Percentiles rank a stretch among this genome's conserved stretches.
phyloP scores from a whole-genome alignment of 2,113 vertebrate genomes.

The Rhagologus leucostigma region DNA sequence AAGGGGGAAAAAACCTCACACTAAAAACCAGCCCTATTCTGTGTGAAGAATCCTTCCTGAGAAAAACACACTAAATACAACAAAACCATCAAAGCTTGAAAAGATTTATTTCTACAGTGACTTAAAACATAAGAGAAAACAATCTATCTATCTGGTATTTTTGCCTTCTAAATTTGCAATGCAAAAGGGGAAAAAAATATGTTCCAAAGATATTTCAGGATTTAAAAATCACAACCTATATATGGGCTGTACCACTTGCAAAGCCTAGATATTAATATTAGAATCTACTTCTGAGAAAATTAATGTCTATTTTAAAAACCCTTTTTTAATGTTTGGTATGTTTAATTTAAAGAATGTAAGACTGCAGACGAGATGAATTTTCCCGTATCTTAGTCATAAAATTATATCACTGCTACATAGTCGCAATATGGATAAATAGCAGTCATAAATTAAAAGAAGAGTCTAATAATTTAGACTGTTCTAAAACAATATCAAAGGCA shows the following conservation, averaged over 20 bases:
- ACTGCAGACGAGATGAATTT: not conserved
- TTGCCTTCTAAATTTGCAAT: not conserved
- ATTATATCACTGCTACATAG: not conserved
- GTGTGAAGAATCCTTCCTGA: not conserved
- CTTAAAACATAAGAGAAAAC: not conserved
- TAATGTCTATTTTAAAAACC: not conserved
- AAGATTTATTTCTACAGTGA: not conserved
- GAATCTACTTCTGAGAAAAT: not conserved
- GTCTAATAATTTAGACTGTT: constrained; percentile 4
- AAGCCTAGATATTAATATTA: constrained; percentile 20
- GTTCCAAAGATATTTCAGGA: not conserved
- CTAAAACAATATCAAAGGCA: constrained; percentile 1
- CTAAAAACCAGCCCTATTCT: not conserved
- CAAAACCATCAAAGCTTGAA: not conserved
- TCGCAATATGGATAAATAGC: constrained; percentile 19
- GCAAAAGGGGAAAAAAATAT: not conserved
- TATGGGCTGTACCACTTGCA: not conserved
- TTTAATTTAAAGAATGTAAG: constrained; percentile 18
- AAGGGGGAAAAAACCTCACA: rapidly evolving
- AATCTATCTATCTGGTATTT: not conserved
- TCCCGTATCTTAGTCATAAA: constrained; percentile 17
- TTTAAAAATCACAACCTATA: not conserved
- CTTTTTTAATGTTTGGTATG: not conserved
- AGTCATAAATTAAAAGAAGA: constrained; percentile 34
- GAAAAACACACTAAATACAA: not conserved